A percentile compares a stretch with the other conserved stretches of the same genome.
These are phyloP conservation scores for Cotesia vestalis DNA, from an alignment of 1,140 invertebrate genomes.

Conservation along the genomic window DNA sequence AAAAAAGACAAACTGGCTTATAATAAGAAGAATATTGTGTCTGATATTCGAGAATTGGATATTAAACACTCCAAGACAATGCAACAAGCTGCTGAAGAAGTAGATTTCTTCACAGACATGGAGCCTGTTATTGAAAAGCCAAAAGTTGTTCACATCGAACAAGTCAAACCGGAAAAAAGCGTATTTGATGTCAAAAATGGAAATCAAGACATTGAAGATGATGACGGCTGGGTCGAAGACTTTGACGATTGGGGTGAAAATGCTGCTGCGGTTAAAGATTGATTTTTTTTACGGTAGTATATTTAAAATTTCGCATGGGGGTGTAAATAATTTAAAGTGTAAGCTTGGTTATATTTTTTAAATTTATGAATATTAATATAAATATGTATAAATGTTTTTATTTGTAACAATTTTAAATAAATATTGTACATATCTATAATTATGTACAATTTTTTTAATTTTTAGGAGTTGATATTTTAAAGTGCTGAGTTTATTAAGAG, in stretches of 20 bases:
- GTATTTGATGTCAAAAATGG: constrained; percentile 56
- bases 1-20: constrained; percentile 30
- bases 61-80: constrained; percentile 75
- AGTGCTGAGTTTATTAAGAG: too few relatives aligned
- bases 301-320: constrained; percentile 29
- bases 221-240: constrained; percentile 60
- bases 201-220: constrained; percentile 41
- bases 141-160: constrained; percentile 62
- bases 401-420: too few relatives aligned
- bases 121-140: constrained; percentile 79
- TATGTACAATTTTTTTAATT: too few relatives aligned
- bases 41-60: constrained; percentile 76
- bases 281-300: neutral
- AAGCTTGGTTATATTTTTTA: too few relatives aligned
- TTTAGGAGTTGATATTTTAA: too few relatives aligned
- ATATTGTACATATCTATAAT: too few relatives aligned
- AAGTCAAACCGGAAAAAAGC: constrained; percentile 46
- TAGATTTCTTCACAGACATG: constrained; percentile 86
- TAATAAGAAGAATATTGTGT: constrained; percentile 65
- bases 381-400: too few relatives aligned
- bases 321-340: too few relatives aligned
- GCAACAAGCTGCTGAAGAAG: constrained; percentile 57
- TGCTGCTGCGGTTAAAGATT: constrained; percentile 8
- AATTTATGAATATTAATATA: too few relatives aligned
- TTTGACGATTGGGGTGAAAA: constrained; percentile 56